Percentiles rank a stretch among this genome's conserved stretches.
phyloP scores from a whole-genome alignment of 2,888 invertebrate species.

The Gymnosoma rotundatum region DNA sequence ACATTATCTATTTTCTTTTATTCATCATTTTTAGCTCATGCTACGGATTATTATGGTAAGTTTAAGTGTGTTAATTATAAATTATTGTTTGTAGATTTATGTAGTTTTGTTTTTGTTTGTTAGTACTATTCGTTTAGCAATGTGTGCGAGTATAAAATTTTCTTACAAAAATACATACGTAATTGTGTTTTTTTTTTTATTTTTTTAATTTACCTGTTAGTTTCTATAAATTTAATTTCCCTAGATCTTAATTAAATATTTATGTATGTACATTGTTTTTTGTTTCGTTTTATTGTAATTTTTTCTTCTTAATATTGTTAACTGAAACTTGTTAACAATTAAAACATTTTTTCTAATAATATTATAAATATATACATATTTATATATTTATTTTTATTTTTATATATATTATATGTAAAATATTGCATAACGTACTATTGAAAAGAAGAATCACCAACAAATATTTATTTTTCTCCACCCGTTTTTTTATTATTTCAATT shows the following conservation, averaged over 20 bases:
- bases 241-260: slow-evolving; percentile 57
- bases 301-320: slow-evolving; percentile 67
- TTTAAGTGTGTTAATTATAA: slow-evolving; percentile 85
- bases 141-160: slow-evolving; percentile 35
- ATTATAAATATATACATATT: slow-evolving; percentile 70
- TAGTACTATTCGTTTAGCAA: slow-evolving; percentile 50
- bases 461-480: slow-evolving; percentile 77
- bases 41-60: slow-evolving; percentile 99
- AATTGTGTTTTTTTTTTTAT: slow-evolving; percentile 74
- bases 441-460: slow-evolving; percentile 63
- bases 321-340: slow-evolving; percentile 57
- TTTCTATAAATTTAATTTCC: slow-evolving; percentile 45
- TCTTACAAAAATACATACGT: slow-evolving; percentile 12
- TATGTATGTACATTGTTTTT: slow-evolving; percentile 63
- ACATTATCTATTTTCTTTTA: slow-evolving; percentile 76
- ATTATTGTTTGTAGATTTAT: slow-evolving; percentile 76
- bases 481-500: slow-evolving; percentile 78
- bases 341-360: slow-evolving; percentile 32
- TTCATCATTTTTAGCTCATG: slow-evolving; percentile 89
- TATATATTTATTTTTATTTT: slow-evolving; percentile 48
- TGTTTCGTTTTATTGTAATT: slow-evolving; percentile 71
- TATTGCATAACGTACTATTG: slow-evolving; percentile 50
- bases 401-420: slow-evolving; percentile 65
- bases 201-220: slow-evolving; percentile 32
- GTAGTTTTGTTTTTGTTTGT: slow-evolving; percentile 72